Evolutionary conservation across 2,888 invertebrate genomes (phyloP), one percentile per base, ranked within the genome.

Genomic region (Hymenopus coronatus): DNA sequence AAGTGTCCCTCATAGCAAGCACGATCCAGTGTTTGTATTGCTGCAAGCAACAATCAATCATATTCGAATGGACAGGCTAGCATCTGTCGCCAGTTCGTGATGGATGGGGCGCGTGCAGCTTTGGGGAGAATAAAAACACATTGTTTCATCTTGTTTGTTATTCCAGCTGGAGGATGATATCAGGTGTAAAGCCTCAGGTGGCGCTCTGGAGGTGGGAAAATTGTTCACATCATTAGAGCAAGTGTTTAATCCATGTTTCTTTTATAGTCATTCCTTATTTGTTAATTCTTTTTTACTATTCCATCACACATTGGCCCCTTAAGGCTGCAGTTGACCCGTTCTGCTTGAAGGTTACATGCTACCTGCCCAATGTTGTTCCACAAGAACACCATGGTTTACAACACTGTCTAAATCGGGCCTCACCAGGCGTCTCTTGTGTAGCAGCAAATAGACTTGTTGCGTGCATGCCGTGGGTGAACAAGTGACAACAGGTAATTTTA

Each of bases 11-110:
- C 25, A 70, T 6, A 70, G 54, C 54, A 2, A 70, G 54, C 54
- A 70, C 54, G 54, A 15, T 20, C 54, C 3, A 6, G 54, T 70
- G 54, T 70, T 70, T 20, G 54, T 25, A 70, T 70, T 70, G 54
- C 54, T 70, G 54, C 20, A 70, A 70, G 54, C 54, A 20, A 25
- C 54, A 70, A 70, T 70, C 54, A 70, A 70, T 70, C 54, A 70
- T 70, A 70, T 70, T 70, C 54, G 20, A 46, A 15, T 20, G 54
- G 85, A 46, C 27, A 46, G 54, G 9, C 70, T 54, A 28, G 54
- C 15, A 70, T 81, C 30, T 86, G 86, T 86, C 86, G 28, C 86
- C 86, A 86, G 86, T n/a, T 70, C 81, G 30, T 86, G 86, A 86
- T 81, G 28, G 86, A 86, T 86, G 86, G 54, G 30, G 54, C 86